These are phyloP conservation scores for Stegodyphus mimosarum DNA, from an alignment of 1,140 invertebrate species.

Conservation along the genomic window DNA sequence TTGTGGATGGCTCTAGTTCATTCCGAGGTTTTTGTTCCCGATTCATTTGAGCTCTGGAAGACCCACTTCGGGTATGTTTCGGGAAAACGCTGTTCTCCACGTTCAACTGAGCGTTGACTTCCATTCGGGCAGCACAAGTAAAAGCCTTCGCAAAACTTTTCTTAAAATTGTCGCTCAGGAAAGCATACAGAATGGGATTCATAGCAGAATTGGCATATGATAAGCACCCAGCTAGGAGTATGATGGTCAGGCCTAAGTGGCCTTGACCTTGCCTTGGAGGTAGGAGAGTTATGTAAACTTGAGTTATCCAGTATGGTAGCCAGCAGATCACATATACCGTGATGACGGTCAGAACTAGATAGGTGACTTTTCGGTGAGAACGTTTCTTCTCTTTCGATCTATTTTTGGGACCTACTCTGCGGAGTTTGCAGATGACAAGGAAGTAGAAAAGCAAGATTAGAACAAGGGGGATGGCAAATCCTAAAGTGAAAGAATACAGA, in stretches of 20 bases:
- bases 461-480: slow-evolving; percentile 90
- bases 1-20: slow-evolving; percentile 62
- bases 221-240: slow-evolving; percentile 85
- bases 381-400: slow-evolving; percentile 91
- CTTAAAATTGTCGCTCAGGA: slow-evolving; percentile 93
- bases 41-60: slow-evolving; percentile 28
- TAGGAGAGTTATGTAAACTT: slow-evolving; percentile 68
- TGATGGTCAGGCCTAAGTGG: slow-evolving; percentile 79
- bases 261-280: slow-evolving; percentile 69
- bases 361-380: slow-evolving; percentile 92
- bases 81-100: slow-evolving; percentile 93
- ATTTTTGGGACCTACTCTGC: slow-evolving; percentile 68
- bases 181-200: slow-evolving; percentile 97
- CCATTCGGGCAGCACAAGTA: slow-evolving; percentile 70
- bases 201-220: slow-evolving; percentile 97
- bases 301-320: slow-evolving; percentile 94
- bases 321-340: slow-evolving; percentile 96
- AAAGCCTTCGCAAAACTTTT: slow-evolving; percentile 91
- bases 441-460: slow-evolving; percentile 96
- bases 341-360: slow-evolving; percentile 94
- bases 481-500: slow-evolving; percentile 89
- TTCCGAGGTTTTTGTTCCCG: slow-evolving; percentile 32
- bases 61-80: slow-evolving; percentile 70
- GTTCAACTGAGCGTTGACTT: slow-evolving; percentile 86
- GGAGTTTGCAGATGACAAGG: slow-evolving; percentile 90